Evolutionary conservation across 2,113 vertebrate genomes (phyloP).

Genomic region (Xenopus laevis): DNA sequence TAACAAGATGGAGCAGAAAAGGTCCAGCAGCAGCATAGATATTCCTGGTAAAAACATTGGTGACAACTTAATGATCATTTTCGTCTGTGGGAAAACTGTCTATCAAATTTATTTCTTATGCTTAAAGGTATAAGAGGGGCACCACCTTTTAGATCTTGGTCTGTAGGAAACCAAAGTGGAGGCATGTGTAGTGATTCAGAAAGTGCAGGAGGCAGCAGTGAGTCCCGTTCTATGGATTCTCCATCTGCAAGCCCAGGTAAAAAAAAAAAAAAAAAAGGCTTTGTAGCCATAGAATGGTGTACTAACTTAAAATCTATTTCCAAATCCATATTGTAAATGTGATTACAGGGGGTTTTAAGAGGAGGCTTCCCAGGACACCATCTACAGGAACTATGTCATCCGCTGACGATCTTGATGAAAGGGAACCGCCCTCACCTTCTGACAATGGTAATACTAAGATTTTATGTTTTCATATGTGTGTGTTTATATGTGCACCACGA

Average conservation of each 20-base stretch:
- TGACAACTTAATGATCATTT: too few species aligned
- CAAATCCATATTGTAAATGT: slow-evolving; percentile 10
- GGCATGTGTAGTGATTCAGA: slow-evolving; percentile 97
- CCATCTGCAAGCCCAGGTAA: slow-evolving; percentile 95
- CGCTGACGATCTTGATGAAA: slow-evolving; percentile 93
- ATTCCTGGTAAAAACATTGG: slow-evolving; percentile 71
- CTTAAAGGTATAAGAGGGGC: slow-evolving; percentile 70
- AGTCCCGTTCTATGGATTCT: slow-evolving; percentile 93
- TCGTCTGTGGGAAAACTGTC: too few species aligned
- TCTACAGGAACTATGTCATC: slow-evolving; percentile 98
- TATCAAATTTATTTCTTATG: slow-evolving; percentile 20
- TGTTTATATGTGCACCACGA: too few species aligned
- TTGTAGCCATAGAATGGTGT: too few species aligned
- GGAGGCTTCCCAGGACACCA: slow-evolving; percentile 88
- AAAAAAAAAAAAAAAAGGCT: slow-evolving; percentile 23
- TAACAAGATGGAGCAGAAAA: slow-evolving; percentile 76
- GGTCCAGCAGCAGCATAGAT: slow-evolving; percentile 79
- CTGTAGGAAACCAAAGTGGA: slow-evolving; percentile 74
- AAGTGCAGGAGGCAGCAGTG: slow-evolving; percentile 94
- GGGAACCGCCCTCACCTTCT: slow-evolving; percentile 87
- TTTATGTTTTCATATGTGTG: too few species aligned
- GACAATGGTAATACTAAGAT: slow-evolving; percentile 73
- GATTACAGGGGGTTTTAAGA: slow-evolving; percentile 86
- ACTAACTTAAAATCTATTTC: too few species aligned
- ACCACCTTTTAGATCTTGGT: slow-evolving; percentile 78